A percentile compares a stretch with the other conserved stretches of the same genome.
Evolutionary conservation across 2,888 invertebrate species (phyloP).

Genomic region (Noctuana brunneofusca): DNA sequence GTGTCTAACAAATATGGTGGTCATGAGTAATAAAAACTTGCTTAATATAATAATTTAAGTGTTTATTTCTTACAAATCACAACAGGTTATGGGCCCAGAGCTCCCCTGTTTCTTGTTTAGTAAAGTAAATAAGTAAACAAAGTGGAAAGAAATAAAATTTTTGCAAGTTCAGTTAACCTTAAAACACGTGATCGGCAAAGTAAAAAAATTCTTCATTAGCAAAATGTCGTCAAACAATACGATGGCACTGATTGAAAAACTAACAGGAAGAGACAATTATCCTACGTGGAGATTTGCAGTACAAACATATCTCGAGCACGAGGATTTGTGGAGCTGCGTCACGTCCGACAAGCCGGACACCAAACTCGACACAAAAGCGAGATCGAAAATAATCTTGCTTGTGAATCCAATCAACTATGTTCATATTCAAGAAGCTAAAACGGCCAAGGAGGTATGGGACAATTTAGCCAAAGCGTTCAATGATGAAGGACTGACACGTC

Average conservation of each 20-base stretch:
- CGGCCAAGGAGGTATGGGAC: not conserved
- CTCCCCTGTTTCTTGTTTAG: not conserved
- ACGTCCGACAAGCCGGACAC: not conserved
- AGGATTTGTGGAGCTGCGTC: not conserved
- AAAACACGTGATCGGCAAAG: not conserved
- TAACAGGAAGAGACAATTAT: conserved; percentile 40
- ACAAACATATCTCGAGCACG: conserved; percentile 10
- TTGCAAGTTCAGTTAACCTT: too few relatives aligned
- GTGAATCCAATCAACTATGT: not conserved
- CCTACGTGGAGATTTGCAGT: conserved; percentile 40
- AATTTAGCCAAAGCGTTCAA: not conserved
- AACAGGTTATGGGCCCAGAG: conserved; percentile 4
- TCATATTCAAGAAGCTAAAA: not conserved
- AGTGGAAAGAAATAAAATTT: not conserved
- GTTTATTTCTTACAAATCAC: not conserved
- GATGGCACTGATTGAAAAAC: conserved; percentile 37
- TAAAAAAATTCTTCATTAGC: not conserved
- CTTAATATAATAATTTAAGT: too few relatives aligned
- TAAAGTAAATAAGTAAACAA: not conserved
- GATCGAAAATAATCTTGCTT: not conserved
- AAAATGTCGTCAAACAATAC: conserved; percentile 20
- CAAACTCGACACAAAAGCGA: not conserved
- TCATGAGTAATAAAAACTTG: too few relatives aligned
- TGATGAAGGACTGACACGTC: not conserved
- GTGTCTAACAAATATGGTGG: too few relatives aligned